Conservation (phyloP, 1,140 invertebrate species). For the Acromyrmex echinatior region DNA sequence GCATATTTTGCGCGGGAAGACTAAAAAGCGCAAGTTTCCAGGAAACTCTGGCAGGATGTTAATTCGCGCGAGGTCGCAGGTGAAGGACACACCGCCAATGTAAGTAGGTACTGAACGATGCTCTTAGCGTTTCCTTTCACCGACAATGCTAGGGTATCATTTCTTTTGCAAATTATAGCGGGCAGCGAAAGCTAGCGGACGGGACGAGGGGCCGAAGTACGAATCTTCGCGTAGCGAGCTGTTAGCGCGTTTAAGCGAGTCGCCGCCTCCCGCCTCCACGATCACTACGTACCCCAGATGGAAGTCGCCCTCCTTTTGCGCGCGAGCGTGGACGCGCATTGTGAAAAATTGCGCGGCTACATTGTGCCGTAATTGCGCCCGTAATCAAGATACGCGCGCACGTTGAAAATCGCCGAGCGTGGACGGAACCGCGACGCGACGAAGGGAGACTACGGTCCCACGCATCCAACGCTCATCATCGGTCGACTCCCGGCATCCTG, state of each 20-base stretch:
- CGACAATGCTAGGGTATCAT: conserved; percentile 65
- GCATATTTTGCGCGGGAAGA: conserved; percentile 11
- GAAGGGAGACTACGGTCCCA: conserved; percentile 35
- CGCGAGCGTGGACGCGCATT: conserved; percentile 21
- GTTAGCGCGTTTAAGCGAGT: conserved; percentile 58
- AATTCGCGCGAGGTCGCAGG: conserved; percentile 67
- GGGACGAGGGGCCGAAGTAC: conserved; percentile 20
- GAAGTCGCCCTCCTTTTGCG: not conserved
- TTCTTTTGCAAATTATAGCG: conserved; percentile 67
- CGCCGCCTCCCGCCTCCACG: conserved; percentile 5
- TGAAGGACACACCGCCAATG: conserved; percentile 68
- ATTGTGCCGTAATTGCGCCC: conserved; percentile 61
- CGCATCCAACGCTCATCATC: conserved; percentile 44
- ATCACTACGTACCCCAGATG: not conserved
- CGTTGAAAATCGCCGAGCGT: conserved; percentile 57
- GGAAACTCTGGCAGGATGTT: conserved; percentile 64
- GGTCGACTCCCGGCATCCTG: conserved; percentile 30
- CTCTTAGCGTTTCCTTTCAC: conserved; percentile 68
- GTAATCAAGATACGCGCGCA: conserved; percentile 58
- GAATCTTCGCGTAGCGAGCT: conserved; percentile 55
- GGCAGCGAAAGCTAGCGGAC: not conserved
- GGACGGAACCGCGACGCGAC: conserved; percentile 28
- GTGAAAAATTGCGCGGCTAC: conserved; percentile 53
- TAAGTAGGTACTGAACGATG: conserved; percentile 51
- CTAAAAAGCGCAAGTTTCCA: conserved; percentile 50